Evolutionary conservation across 2,113 vertebrate genomes (phyloP), one percentile per base, ranked within the genome.

Genomic region (Laterallus jamaicensis): DNA sequence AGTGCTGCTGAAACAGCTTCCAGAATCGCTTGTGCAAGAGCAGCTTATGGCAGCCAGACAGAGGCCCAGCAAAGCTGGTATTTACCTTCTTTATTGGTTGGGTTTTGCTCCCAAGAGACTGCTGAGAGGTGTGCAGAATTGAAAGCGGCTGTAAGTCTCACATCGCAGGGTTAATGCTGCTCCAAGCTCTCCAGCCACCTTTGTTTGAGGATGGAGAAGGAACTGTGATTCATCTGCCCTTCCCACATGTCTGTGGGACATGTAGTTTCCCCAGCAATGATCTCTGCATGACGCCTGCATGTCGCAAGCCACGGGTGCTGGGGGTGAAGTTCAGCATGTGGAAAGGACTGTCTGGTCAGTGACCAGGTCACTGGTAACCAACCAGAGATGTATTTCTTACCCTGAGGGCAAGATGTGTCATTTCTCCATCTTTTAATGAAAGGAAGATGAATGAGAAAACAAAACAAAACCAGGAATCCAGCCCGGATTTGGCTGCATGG

Each of bases 151-250:
- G 54, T 50, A 87, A 37, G 78, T 10, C 47, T 67, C 60, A 32
- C 15, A 13, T 35, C 1, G 3, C 0, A 3, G 14, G 7, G 0
- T 54, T n/a, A 70, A 49, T 2, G 9, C 47, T 64, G 82, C 32
- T 49, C 49, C 49, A 49, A 49, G 49, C 49, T 78, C 71, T 80
- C 47, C 29, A 70, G 22, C 12, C 31, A 35, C 47, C 3, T 66
- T 64, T 54, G 21, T 39, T 3, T 64, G 52, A 86, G 16, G 28
- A 35, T 40, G 32, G 50, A 58, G 71, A 91, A 86, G 70, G 78
- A 93, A 76, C 76, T 13, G 20, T 73, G 82, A 76, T 76, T 90
- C 25, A 85, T 17, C 35, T 13, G 49, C 5, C 2, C 44, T 56
- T 79, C 39, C 17, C 70, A 39, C 0, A 0, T 37, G 5, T 62